Evolutionary conservation across 2,797 vertebrate species (phyloP).

Genomic region (Hoplostethus atlanticus): DNA sequence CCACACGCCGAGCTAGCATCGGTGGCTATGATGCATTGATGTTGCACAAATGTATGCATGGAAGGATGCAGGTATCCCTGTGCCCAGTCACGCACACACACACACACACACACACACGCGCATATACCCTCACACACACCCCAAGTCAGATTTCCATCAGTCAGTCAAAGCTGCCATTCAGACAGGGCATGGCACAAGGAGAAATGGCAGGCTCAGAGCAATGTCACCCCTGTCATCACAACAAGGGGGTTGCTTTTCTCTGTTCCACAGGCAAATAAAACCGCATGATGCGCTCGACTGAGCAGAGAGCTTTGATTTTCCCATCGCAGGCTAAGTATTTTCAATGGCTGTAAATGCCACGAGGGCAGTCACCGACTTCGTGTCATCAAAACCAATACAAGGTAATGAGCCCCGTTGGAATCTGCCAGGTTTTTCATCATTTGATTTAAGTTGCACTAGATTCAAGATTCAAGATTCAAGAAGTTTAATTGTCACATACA

Average conservation of each 20-base stretch:
- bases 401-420: slow-evolving; percentile 21
- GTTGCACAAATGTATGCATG: slow-evolving; percentile 16
- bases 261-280: slow-evolving; percentile 52
- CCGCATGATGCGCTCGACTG: slow-evolving; percentile 43
- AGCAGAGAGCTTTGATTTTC: slow-evolving; percentile 57
- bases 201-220: slow-evolving; percentile 56
- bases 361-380: slow-evolving; percentile 42
- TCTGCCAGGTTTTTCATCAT: neutral
- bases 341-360: slow-evolving; percentile 22
- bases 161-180: slow-evolving; percentile 41
- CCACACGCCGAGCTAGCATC: slow-evolving; percentile 12
- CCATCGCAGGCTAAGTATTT: slow-evolving; percentile 18
- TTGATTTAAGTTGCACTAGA: too few relatives aligned
- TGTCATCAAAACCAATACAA: slow-evolving; percentile 33
- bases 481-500: too few relatives aligned
- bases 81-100: slow-evolving; percentile 5
- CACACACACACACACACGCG: neutral
- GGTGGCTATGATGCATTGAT: slow-evolving; percentile 12
- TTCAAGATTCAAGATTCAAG: too few relatives aligned
- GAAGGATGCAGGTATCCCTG: slow-evolving; percentile 24
- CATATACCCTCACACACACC: neutral
- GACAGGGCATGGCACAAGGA: slow-evolving; percentile 29
- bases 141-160: slow-evolving; percentile 32
- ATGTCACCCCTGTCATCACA: slow-evolving; percentile 67
- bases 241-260: slow-evolving; percentile 47